A percentile compares a stretch with the other conserved stretches of the same genome.
These are phyloP conservation scores for Brotula barbata DNA, from an alignment of 2,797 vertebrate species.

Conservation along the genomic window DNA sequence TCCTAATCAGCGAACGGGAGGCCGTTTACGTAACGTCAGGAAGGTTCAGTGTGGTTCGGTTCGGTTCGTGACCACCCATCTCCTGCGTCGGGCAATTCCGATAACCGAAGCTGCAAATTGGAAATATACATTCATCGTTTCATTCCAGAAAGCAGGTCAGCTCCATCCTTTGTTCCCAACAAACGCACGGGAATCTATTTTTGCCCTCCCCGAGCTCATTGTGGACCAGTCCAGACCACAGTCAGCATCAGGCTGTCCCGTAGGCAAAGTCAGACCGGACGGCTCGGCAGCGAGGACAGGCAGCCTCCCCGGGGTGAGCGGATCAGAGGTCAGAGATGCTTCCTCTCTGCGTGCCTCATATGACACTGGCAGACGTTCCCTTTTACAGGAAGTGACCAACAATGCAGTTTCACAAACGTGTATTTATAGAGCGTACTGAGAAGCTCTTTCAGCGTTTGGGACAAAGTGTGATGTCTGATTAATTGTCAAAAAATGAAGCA, in stretches of 20 bases:
- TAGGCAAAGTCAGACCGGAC: not conserved
- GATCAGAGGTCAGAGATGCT: conserved; percentile 17
- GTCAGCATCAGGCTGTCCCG: conserved; percentile 10
- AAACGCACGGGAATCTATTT: not conserved
- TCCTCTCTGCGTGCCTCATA: conserved; percentile 49
- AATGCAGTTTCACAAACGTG: conserved; percentile 32
- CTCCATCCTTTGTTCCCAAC: not conserved
- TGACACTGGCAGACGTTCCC: conserved; percentile 40
- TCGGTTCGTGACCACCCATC: too few species aligned
- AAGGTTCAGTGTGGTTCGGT: too few species aligned
- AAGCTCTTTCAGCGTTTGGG: not conserved
- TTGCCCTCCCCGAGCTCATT: not conserved
- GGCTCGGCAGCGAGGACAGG: not conserved
- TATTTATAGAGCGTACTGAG: conserved; percentile 31
- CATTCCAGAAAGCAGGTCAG: not conserved
- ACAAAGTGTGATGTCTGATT: conserved; percentile 9
- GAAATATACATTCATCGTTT: not conserved
- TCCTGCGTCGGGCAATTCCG: too few species aligned
- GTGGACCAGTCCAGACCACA: not conserved
- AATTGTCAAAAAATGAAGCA: not conserved
- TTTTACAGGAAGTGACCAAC: conserved; percentile 27
- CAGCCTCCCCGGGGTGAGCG: conserved; percentile 36
- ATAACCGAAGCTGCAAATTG: too few species aligned
- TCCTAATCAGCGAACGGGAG: too few species aligned
- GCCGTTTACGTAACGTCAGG: too few species aligned